Percentiles rank a stretch among this genome's conserved stretches.
These are phyloP conservation scores for Mesorhabditis sp. DNA, from an alignment of 2,888 invertebrate species.

Conservation along the genomic window DNA sequence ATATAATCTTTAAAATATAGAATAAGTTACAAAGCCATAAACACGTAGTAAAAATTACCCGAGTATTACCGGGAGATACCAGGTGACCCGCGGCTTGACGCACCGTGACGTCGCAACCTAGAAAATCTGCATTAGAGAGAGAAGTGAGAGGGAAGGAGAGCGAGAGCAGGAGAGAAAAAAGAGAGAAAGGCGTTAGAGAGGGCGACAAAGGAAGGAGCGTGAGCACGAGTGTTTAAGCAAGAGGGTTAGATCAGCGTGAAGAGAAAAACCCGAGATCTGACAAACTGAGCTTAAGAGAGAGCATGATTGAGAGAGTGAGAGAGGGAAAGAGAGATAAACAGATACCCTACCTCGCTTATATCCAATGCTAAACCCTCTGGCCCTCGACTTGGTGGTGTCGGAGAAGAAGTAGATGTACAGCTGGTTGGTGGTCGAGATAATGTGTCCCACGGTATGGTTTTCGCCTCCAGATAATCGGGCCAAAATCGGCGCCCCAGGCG, in stretches of 20 bases:
- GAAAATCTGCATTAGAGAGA: slow-evolving; percentile 18
- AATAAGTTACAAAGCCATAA: neutral
- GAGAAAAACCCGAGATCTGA: no score
- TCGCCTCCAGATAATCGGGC: slow-evolving; percentile 60
- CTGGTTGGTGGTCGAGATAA: slow-evolving; percentile 84
- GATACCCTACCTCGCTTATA: slow-evolving; percentile 69
- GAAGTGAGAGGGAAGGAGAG: neutral
- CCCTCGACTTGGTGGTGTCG: slow-evolving; percentile 72
- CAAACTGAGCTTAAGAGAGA: neutral
- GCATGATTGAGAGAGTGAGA: neutral
- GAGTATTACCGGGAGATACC: slow-evolving; percentile 57
- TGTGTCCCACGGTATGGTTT: slow-evolving; percentile 47
- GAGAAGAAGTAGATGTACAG: slow-evolving; percentile 79
- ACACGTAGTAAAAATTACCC: neutral
- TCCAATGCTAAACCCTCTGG: slow-evolving; percentile 83
- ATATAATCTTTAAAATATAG: no score
- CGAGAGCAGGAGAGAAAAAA: neutral
- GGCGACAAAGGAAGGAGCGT: no score
- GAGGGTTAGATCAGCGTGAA: no score
- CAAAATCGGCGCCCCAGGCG: slow-evolving; percentile 79
- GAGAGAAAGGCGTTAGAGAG: no score
- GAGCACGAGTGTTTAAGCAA: no score
- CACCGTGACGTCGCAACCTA: slow-evolving; percentile 71
- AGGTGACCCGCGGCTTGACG: slow-evolving; percentile 52
- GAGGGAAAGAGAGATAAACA: neutral